phyloP scores from a whole-genome alignment of 2,797 vertebrate species.

The Crenichthys baileyi region DNA sequence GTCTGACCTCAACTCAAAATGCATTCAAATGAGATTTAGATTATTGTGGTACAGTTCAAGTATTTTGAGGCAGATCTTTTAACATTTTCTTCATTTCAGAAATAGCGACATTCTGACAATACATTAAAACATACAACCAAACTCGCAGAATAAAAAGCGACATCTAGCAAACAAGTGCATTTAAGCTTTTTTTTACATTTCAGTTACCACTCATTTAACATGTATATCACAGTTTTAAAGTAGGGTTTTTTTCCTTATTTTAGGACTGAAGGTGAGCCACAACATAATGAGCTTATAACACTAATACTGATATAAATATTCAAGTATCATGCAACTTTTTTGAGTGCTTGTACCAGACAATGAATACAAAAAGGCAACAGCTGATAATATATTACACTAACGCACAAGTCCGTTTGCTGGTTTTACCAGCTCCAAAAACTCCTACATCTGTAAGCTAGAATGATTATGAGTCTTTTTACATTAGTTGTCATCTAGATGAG shows the following conservation, averaged over 20 bases:
- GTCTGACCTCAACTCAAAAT: not conserved
- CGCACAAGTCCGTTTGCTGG: not conserved
- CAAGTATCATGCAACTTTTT: not conserved
- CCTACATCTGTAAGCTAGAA: not conserved
- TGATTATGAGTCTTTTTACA: not conserved
- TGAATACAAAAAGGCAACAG: slow-evolving; percentile 16
- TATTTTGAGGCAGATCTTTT: not conserved
- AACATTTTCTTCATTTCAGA: slow-evolving; percentile 28
- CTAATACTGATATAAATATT: slow-evolving; percentile 6
- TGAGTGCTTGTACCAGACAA: slow-evolving; percentile 4
- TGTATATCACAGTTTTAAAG: not conserved
- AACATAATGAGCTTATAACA: slow-evolving; percentile 19
- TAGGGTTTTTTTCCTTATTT: not conserved
- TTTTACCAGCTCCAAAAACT: not conserved
- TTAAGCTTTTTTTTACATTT: not conserved
- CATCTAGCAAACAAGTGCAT: slow-evolving; percentile 18
- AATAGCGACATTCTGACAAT: slow-evolving; percentile 22
- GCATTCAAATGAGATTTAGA: not conserved
- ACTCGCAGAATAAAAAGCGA: slow-evolving; percentile 18
- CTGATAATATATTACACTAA: slow-evolving; percentile 10
- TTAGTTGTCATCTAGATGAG: not conserved
- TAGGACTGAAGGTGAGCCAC: slow-evolving; percentile 24
- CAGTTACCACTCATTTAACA: not conserved
- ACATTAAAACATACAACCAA: slow-evolving; percentile 21
- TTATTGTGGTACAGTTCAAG: not conserved